Conservation (phyloP, 37 sponge, comb jelly and placozoan genomes). For the Axinella damicornis region DNA sequence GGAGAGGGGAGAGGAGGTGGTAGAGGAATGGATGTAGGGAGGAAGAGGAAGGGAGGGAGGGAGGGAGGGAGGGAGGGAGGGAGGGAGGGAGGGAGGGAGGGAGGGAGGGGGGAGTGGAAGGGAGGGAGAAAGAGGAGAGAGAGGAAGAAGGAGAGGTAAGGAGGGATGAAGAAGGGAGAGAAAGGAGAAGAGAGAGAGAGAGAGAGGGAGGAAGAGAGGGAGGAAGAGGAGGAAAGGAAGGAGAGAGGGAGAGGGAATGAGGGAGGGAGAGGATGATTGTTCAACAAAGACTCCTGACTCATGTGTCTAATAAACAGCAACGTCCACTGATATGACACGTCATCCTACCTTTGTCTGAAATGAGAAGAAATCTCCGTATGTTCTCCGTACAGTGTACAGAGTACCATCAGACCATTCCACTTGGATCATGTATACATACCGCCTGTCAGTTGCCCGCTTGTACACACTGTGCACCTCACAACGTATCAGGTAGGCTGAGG, state of each 20-base stretch:
- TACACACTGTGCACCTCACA: slow-evolving; percentile 85
- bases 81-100: not conserved
- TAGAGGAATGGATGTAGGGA: not conserved
- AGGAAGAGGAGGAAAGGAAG: too few species aligned
- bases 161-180: not conserved
- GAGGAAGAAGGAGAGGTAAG: not conserved
- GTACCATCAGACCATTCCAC: slow-evolving; percentile 82
- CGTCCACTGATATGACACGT: too few species aligned
- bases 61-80: not conserved
- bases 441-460: slow-evolving; percentile 67
- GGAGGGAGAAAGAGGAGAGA: not conserved
- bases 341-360: slow-evolving; percentile 81
- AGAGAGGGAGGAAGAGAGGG: too few species aligned
- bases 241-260: too few species aligned
- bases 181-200: too few species aligned
- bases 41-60: not conserved
- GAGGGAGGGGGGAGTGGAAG: too few species aligned
- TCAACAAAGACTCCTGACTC: too few species aligned
- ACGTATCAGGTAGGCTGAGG: slow-evolving; percentile 40
- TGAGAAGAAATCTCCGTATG: slow-evolving; percentile 88
- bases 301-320: too few species aligned
- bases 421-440: slow-evolving; percentile 76
- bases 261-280: too few species aligned
- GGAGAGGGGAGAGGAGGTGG: not conserved
- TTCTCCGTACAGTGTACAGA: slow-evolving; percentile 59